Percentiles rank a stretch among this genome's conserved stretches.
Evolutionary conservation across 2,888 invertebrate genomes (phyloP).

Genomic region (Synanthedon vespiformis): DNA sequence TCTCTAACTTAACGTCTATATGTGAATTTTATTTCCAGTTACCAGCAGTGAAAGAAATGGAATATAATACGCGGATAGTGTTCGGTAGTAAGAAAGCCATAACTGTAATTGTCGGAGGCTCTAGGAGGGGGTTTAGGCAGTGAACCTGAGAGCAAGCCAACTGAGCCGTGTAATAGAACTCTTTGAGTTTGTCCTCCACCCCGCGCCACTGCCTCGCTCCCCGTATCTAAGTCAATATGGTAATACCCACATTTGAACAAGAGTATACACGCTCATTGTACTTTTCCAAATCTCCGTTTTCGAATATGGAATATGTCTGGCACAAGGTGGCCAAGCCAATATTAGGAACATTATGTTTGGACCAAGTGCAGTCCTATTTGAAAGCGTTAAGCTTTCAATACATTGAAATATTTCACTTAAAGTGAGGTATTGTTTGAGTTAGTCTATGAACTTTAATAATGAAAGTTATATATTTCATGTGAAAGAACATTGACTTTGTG

Average conservation of each 20-base stretch:
- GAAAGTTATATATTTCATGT: too few relatives aligned
- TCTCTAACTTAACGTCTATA: background rate
- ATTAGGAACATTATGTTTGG: background rate
- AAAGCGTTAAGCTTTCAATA: too few relatives aligned
- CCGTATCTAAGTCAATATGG: background rate
- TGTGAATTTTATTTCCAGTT: background rate
- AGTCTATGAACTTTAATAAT: too few relatives aligned
- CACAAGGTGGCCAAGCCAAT: background rate
- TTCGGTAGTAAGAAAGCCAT: slow-evolving; percentile 28
- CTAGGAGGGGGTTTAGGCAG: slow-evolving; percentile 42
- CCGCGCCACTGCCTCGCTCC: background rate
- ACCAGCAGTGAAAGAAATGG: background rate
- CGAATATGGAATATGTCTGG: background rate
- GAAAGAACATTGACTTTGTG: too few relatives aligned
- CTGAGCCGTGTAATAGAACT: slow-evolving; percentile 61
- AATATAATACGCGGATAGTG: slow-evolving; percentile 6
- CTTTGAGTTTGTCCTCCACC: background rate
- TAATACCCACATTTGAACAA: slow-evolving; percentile 9
- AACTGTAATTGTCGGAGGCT: slow-evolving; percentile 35
- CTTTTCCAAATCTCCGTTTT: background rate
- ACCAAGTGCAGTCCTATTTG: background rate
- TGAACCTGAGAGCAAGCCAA: slow-evolving; percentile 46
- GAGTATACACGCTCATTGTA: background rate
- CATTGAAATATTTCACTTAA: too few relatives aligned
- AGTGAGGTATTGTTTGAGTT: too few relatives aligned